These are phyloP conservation scores for Pyrrhia umbra DNA, from an alignment of 2,888 invertebrate genomes.

Conservation along the genomic window DNA sequence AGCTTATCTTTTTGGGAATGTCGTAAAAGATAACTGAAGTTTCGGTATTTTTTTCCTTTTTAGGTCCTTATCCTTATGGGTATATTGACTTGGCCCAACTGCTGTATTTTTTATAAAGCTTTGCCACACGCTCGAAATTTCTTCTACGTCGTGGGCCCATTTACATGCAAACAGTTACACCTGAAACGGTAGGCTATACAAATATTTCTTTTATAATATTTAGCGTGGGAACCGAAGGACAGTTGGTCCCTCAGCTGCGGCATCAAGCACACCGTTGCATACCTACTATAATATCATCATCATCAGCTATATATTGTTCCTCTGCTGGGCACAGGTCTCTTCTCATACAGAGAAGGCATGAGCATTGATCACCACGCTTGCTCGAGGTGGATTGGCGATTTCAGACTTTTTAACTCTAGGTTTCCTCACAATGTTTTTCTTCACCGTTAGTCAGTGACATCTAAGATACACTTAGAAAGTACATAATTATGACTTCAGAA, in stretches of 20 bases:
- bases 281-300: too few relatives aligned
- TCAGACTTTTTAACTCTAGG: too few relatives aligned
- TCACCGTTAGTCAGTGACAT: too few relatives aligned
- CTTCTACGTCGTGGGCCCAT: background rate
- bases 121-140: background rate
- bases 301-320: too few relatives aligned
- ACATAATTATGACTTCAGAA: too few relatives aligned
- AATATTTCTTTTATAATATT: background rate
- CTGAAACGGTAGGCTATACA: background rate
- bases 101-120: background rate
- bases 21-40: slow-evolving; percentile 14
- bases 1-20: slow-evolving; percentile 16
- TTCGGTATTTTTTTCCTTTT: background rate
- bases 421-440: too few relatives aligned
- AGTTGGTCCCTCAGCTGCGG: background rate
- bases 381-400: too few relatives aligned
- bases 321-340: too few relatives aligned
- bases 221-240: background rate
- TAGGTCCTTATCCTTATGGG: background rate
- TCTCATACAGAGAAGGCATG: too few relatives aligned
- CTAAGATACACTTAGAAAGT: too few relatives aligned
- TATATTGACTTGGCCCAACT: background rate
- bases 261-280: too few relatives aligned
- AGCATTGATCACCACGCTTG: too few relatives aligned
- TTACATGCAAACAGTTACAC: background rate